Conservation (phyloP, 2,113 vertebrate species). For the Tetrao urogallus region DNA sequence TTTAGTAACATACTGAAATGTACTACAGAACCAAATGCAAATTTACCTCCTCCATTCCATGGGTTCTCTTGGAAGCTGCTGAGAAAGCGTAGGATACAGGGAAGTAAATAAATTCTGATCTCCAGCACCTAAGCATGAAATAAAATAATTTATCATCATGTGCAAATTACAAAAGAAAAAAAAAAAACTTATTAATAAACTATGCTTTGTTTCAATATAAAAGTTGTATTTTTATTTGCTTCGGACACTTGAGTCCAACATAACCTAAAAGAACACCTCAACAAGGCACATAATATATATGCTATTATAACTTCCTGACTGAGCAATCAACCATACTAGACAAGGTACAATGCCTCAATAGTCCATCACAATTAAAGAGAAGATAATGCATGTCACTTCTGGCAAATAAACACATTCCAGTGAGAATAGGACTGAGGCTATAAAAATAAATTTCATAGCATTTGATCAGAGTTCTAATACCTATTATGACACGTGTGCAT, state of each 20-base stretch:
- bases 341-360: not conserved
- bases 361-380: not conserved
- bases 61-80: conserved; percentile 94
- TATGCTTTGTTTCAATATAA: not conserved
- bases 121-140: conserved; percentile 88
- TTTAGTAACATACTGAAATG: not conserved
- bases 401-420: not conserved
- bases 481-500: not conserved
- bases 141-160: not conserved
- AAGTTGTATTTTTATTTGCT: not conserved
- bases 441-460: not conserved
- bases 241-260: not conserved
- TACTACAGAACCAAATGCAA: not conserved
- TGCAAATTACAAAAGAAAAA: not conserved
- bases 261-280: not conserved
- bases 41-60: conserved; percentile 97
- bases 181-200: not conserved
- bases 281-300: not conserved
- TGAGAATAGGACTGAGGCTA: not conserved
- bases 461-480: not conserved
- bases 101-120: conserved; percentile 93
- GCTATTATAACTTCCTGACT: not conserved
- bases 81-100: conserved; percentile 89
- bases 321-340: rapidly evolving
- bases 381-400: not conserved